Evolutionary conservation across 2,888 invertebrate species (phyloP), one percentile per base, ranked within the genome.

Genomic region (Campoplex nolae): DNA sequence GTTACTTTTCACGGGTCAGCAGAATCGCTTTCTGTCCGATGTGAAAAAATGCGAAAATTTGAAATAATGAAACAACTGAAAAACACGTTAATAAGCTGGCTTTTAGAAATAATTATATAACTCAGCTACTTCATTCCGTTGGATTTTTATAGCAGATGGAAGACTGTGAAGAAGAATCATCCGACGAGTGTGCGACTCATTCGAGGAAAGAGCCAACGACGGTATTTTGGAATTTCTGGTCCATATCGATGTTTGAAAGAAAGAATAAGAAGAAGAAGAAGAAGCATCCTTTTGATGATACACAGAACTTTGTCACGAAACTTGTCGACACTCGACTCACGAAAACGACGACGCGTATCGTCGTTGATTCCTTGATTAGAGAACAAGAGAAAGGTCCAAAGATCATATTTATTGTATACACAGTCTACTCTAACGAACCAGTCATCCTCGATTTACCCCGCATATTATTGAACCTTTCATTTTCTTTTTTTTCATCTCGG

Each of bases 381-480:
- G 84, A 84, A 78, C 81, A 82, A 77, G 77, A 70, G 77, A 83
- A 76, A 58, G 56, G 58, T 80, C 62, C 62, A 58, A 68, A 32
- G 48, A 56, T n/a, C 11, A 35, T 23, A 48, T 28, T 38, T 38
- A 38, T 38, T 38, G 38, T 51, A 51, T 76, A 67, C 16, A 65
- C 35, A 51, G 38, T 56, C 23, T 32, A 32, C 68, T 68, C 68
- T 84, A 84, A 87, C 86, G 84, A 84, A 87, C 81, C 84, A 45
- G 78, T 74, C 81, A 58, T 76, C 74, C 51, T 68, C 83, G 74
- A 86, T 86, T 86, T 74, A 77, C 68, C 68, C 68, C 73, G n/a
- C n/a, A 74, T 80, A 81, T 86, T 86, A 86, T 86, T 84, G 32
- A 65, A 81, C 77, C 81, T 81, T 76, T 77, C 58, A 70, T 79